These are phyloP conservation scores for Squalus acanthias DNA, from an alignment of 2,797 vertebrate genomes.

Conservation along the genomic window DNA sequence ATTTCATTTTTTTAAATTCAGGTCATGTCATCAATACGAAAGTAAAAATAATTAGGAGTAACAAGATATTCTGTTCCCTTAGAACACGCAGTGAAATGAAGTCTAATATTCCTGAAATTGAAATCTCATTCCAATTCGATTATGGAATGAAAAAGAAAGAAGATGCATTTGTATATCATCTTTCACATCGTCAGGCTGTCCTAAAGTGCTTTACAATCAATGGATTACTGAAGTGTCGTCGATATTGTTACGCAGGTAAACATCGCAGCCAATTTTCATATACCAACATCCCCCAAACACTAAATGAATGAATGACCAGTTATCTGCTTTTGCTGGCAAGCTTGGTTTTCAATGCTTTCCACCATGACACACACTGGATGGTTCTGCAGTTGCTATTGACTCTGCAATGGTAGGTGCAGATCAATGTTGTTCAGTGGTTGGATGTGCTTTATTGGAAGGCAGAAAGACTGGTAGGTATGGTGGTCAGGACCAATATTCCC, in stretches of 20 bases:
- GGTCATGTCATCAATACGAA: background rate
- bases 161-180: background rate
- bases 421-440: background rate
- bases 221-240: background rate
- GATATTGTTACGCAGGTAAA: background rate
- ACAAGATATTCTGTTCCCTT: background rate
- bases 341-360: background rate
- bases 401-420: background rate
- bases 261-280: background rate
- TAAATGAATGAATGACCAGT: background rate
- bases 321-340: too few species aligned
- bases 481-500: too few species aligned
- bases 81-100: background rate
- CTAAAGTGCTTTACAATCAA: background rate
- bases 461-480: background rate
- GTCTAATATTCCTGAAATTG: background rate
- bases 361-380: background rate
- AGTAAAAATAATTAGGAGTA: background rate
- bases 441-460: background rate
- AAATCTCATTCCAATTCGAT: background rate
- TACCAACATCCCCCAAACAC: background rate
- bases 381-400: too few species aligned
- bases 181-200: background rate
- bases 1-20: background rate
- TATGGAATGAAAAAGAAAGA: background rate